A percentile compares a stretch with the other conserved stretches of the same genome.
These are phyloP conservation scores for Zaprionus lachaisei DNA, from an alignment of 1,140 invertebrate genomes.

Conservation along the genomic window DNA sequence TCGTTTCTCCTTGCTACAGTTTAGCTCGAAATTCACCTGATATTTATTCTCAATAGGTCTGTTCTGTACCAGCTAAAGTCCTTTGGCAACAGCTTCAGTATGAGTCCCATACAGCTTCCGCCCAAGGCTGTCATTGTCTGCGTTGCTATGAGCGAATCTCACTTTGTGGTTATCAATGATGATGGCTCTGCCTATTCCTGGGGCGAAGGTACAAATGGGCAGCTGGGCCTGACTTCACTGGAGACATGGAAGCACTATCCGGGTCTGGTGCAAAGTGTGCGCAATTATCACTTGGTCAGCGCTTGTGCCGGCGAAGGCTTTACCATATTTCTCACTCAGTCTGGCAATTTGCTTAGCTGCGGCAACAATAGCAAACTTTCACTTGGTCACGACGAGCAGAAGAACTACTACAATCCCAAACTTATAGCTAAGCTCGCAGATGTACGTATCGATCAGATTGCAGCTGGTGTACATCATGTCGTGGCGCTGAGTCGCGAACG, in stretches of 20 bases:
- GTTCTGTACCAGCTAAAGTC: slow-evolving; percentile 87
- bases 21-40: neutral
- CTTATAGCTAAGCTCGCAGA: slow-evolving; percentile 86
- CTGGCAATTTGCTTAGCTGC: slow-evolving; percentile 90
- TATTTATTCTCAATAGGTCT: slow-evolving; percentile 77
- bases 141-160: slow-evolving; percentile 88
- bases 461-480: slow-evolving; percentile 89
- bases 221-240: slow-evolving; percentile 88
- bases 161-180: slow-evolving; percentile 89
- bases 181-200: slow-evolving; percentile 89
- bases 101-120: slow-evolving; percentile 86
- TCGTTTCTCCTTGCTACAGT: neutral
- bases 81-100: slow-evolving; percentile 85
- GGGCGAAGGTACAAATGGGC: slow-evolving; percentile 89
- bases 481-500: slow-evolving; percentile 87
- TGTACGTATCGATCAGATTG: slow-evolving; percentile 88
- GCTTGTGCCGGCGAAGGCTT: slow-evolving; percentile 87
- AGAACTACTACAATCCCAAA: slow-evolving; percentile 87
- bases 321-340: slow-evolving; percentile 89
- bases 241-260: slow-evolving; percentile 86
- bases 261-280: slow-evolving; percentile 86
- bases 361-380: slow-evolving; percentile 88
- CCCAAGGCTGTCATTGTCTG: slow-evolving; percentile 85
- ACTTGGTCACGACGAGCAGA: slow-evolving; percentile 89
- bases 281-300: slow-evolving; percentile 87